Conservation (phyloP, 2,797 vertebrate genomes). For the Myiothlypis coronata region DNA sequence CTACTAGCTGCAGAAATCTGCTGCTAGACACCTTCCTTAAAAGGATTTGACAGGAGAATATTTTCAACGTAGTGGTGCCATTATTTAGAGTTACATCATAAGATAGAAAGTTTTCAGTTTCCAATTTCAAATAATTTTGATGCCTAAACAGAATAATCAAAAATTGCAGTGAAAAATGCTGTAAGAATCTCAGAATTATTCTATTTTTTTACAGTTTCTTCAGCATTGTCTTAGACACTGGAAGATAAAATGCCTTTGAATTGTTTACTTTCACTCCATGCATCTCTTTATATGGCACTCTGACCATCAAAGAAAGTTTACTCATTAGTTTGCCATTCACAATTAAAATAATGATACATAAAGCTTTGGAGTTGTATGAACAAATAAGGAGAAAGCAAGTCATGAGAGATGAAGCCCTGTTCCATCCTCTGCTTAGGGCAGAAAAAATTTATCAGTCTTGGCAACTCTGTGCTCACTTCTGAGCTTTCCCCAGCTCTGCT, state of each 20-base stretch:
- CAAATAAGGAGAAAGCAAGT: slow-evolving; percentile 6
- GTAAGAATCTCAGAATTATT: not conserved
- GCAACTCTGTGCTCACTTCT: not conserved
- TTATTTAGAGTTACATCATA: not conserved
- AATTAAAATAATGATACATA: not conserved
- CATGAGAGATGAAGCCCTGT: not conserved
- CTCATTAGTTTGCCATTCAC: not conserved
- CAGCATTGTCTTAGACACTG: not conserved
- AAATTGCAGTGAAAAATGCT: not conserved
- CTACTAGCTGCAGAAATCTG: not conserved
- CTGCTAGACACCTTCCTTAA: not conserved
- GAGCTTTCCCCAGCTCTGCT: not conserved
- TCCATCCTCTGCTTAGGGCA: not conserved
- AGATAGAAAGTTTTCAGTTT: not conserved
- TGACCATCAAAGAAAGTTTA: not conserved
- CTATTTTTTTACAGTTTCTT: not conserved
- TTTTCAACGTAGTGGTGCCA: not conserved
- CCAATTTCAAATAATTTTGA: not conserved
- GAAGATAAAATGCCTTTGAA: not conserved
- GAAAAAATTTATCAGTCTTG: not conserved
- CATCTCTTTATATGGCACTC: not conserved
- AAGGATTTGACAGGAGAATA: not conserved
- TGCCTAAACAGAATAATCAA: not conserved
- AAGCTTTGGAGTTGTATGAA: not conserved
- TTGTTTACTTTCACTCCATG: not conserved